A percentile compares a stretch with the other conserved stretches of the same genome.
phyloP scores from a whole-genome alignment of 2,888 invertebrate genomes.

The Chelonus formosanus region DNA sequence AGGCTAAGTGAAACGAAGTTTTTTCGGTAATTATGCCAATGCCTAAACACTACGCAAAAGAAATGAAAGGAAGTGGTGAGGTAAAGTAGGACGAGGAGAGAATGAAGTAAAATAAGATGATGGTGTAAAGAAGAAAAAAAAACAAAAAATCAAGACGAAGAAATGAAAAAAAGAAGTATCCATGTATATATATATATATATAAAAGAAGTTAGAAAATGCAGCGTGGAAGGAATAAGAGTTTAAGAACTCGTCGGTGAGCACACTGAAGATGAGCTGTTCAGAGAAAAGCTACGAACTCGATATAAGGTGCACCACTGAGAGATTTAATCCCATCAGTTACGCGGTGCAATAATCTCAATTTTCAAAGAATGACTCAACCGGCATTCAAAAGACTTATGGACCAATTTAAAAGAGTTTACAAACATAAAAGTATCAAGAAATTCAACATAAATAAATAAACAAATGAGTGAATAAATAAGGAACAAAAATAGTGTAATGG shows the following conservation, averaged over 20 bases:
- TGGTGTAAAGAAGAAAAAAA: conserved; percentile 10
- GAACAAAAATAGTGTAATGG: too few relatives aligned
- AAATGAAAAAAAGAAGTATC: neutral
- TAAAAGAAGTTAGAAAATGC: conserved; percentile 22
- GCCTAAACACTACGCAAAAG: conserved; percentile 24
- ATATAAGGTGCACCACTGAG: conserved; percentile 43
- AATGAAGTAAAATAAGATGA: conserved; percentile 11
- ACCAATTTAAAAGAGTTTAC: conserved; percentile 17
- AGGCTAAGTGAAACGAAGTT: conserved; percentile 45
- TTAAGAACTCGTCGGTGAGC: conserved; percentile 23
- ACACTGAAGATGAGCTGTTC: conserved; percentile 23
- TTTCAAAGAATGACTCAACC: conserved; percentile 31
- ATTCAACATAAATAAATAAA: neutral
- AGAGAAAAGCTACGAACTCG: conserved; percentile 12
- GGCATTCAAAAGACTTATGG: conserved; percentile 20
- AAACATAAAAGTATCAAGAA: conserved; percentile 3
- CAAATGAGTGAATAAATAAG: neutral
- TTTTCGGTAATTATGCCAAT: conserved; percentile 44
- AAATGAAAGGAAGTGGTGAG: conserved; percentile 20
- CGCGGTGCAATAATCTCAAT: conserved; percentile 44
- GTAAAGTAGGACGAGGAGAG: neutral
- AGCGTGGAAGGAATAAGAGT: conserved; percentile 27
- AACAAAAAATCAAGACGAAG: conserved; percentile 11
- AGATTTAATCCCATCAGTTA: conserved; percentile 58
- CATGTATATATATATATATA: conserved; percentile 20